These are phyloP conservation scores for Lottia gigantea DNA, from an alignment of 2,888 invertebrate species.

Conservation along the genomic window DNA sequence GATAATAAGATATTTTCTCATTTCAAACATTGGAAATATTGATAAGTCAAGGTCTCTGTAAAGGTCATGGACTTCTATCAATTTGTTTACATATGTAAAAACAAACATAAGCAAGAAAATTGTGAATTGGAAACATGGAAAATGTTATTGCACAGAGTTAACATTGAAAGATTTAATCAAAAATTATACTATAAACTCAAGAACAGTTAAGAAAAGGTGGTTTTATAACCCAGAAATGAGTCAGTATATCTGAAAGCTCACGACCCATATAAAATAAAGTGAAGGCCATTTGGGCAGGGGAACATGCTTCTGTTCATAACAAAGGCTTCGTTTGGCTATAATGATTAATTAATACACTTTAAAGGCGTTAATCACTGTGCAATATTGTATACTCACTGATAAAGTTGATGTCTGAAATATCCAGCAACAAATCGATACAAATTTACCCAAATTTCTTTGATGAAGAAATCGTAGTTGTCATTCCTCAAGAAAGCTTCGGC, in stretches of 20 bases:
- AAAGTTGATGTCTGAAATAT: background rate
- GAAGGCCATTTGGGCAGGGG: slow-evolving; percentile 10
- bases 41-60: slow-evolving; percentile 14
- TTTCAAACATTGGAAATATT: background rate
- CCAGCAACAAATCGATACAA: background rate
- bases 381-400: background rate
- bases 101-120: background rate
- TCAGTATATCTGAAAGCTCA: too few species aligned
- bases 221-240: too few species aligned
- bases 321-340: background rate
- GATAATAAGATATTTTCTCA: too few species aligned
- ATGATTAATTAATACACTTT: too few species aligned
- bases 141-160: too few species aligned
- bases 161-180: too few species aligned
- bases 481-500: slow-evolving; percentile 44
- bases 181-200: too few species aligned
- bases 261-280: background rate
- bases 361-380: too few species aligned
- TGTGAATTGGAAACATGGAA: background rate
- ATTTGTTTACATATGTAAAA: slow-evolving; percentile 5
- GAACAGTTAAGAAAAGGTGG: too few species aligned
- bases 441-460: background rate
- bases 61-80: background rate
- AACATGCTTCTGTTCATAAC: background rate
- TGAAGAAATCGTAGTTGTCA: slow-evolving; percentile 12